Evolutionary conservation across 1,140 invertebrate species (phyloP), one percentile per base, ranked within the genome.

Genomic region (Micrasema minimum): DNA sequence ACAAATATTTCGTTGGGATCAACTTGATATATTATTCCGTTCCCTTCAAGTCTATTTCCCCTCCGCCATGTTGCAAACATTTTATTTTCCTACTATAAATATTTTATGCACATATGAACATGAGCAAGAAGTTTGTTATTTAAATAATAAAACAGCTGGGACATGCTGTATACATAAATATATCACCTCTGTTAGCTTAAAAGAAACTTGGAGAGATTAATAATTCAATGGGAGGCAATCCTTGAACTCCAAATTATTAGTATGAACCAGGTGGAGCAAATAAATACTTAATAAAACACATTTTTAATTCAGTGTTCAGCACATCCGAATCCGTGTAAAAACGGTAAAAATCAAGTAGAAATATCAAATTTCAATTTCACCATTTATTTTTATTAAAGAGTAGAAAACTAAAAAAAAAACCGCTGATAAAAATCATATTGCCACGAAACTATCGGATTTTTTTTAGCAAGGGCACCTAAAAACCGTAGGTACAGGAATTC

Each of bases 151-250:
- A 57, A 57, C 53, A 35, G 26, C 11, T 7, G n/a, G 37, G 53
- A 57, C 53, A 57, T 57, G 2, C 11, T 37, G 11, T 37, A 53
- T 26, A 37, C 14, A 55, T 55, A 22, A 9, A 51, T 51, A n/a
- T 4, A 45, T 45, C n/a, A 45, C 18, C 43, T 23, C 20, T 57
- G 11, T 23, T 10, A 51, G 53, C 53, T 57, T 57, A 37, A 57
- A 57, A 57, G 53, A 57, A 57, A 57, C 53, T 57, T 57, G n/a
- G 37, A 57, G 35, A 23, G 31, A 35, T 57, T 57, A 37, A 57
- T 57, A 35, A 57, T 57, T 57, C 53, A 57, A 31, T 10, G 53
- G 50, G 18, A 51, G 50, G 20, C 53, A 57, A 57, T 57, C 53
- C 31, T 16, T 18, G 53, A 57, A 37, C 53, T 57, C 5, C 16